Conservation (phyloP, 2,888 invertebrate species). For the Hirtodrosophila histrioides region DNA sequence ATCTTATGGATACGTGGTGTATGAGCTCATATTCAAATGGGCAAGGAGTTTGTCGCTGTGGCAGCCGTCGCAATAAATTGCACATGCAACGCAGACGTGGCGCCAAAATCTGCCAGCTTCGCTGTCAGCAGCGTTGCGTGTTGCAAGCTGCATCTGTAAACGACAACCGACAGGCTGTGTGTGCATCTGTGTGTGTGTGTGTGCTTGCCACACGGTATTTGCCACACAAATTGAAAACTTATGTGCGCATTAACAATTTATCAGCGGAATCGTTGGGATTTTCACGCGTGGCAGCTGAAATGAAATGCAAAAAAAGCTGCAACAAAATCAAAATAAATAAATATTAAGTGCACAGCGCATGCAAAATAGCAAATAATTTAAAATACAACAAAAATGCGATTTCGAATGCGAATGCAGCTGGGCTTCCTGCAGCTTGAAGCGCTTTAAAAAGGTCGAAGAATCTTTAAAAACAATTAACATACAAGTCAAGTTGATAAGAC, state of each 20-base stretch:
- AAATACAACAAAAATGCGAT: slow-evolving; percentile 40
- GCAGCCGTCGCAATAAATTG: slow-evolving; percentile 69
- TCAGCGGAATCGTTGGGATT: slow-evolving; percentile 68
- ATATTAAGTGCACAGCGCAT: slow-evolving; percentile 21
- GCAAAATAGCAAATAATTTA: slow-evolving; percentile 59
- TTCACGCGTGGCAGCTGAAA: slow-evolving; percentile 58
- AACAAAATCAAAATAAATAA: slow-evolving; percentile 25
- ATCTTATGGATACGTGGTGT: slow-evolving; percentile 36
- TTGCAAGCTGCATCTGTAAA: slow-evolving; percentile 53
- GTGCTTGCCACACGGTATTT: slow-evolving; percentile 57
- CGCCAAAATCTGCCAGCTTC: slow-evolving; percentile 72
- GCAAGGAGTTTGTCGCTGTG: slow-evolving; percentile 69
- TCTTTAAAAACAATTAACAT: neutral
- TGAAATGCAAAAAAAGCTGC: slow-evolving; percentile 43
- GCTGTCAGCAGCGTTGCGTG: slow-evolving; percentile 60
- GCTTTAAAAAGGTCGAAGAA: too few relatives aligned
- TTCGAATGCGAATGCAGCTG: neutral
- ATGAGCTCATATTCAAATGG: slow-evolving; percentile 62
- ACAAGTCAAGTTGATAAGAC: neutral
- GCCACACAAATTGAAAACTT: slow-evolving; percentile 78
- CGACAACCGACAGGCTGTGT: slow-evolving; percentile 31
- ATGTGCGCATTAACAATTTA: slow-evolving; percentile 78
- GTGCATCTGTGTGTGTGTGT: slow-evolving; percentile 21
- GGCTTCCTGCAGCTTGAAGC: neutral
- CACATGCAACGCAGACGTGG: slow-evolving; percentile 71